Percentiles rank a stretch among this genome's conserved stretches.
These are phyloP conservation scores for Nothobranchius furzeri DNA, from an alignment of 2,113 vertebrate species.

Conservation along the genomic window DNA sequence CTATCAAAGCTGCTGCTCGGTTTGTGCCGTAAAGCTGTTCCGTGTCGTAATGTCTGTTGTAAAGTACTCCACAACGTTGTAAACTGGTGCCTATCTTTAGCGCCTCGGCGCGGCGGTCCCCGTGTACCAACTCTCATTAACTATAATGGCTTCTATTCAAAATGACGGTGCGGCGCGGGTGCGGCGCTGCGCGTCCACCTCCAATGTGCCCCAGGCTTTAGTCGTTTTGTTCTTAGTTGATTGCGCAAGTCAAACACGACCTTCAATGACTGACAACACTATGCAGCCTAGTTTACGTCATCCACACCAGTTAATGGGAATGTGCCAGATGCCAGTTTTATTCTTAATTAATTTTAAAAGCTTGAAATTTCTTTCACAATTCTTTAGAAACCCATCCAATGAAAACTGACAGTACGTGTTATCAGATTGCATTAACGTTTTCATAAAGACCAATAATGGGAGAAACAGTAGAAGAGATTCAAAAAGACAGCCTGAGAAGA, in stretches of 20 bases:
- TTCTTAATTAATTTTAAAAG: background rate
- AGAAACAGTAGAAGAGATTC: constrained; percentile 8
- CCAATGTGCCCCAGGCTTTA: no score
- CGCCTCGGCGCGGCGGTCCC: no score
- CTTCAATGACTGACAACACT: no score
- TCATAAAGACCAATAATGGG: background rate
- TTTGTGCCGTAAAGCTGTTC: no score
- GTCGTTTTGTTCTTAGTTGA: background rate
- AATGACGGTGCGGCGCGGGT: no score
- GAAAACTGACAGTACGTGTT: background rate
- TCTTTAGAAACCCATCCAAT: background rate
- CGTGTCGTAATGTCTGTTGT: no score
- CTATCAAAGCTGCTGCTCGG: no score
- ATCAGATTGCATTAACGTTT: background rate
- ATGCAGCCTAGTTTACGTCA: background rate
- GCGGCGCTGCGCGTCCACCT: no score
- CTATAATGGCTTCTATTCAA: no score
- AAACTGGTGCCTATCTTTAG: no score
- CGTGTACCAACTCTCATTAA: no score
- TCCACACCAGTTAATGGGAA: background rate
- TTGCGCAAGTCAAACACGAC: background rate
- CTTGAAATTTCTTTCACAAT: background rate
- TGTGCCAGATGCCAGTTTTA: background rate
- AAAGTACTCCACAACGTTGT: no score
- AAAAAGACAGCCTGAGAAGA: constrained; percentile 35